Percentiles rank a stretch among this genome's conserved stretches.
These are phyloP conservation scores for Oreochromis spilurus DNA, from an alignment of 2,113 vertebrate genomes.

Conservation along the genomic window DNA sequence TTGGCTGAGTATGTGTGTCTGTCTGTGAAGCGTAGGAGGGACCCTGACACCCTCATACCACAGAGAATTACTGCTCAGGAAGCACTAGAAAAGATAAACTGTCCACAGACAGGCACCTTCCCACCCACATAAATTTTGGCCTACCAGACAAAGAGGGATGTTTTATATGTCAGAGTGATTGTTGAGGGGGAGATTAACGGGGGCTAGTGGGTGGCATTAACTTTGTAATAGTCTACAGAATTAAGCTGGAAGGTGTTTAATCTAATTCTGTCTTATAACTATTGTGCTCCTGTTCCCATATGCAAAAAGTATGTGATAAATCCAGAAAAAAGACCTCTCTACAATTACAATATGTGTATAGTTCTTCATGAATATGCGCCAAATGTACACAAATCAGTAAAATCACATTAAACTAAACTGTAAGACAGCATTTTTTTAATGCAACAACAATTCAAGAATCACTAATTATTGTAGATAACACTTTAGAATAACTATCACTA, in stretches of 20 bases:
- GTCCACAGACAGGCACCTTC: slow-evolving; percentile 27
- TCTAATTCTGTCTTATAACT: slow-evolving; percentile 5
- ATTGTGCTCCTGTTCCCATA: neutral
- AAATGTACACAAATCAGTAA: neutral
- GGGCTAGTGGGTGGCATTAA: slow-evolving; percentile 16
- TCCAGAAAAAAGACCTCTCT: neutral
- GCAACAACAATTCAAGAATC: neutral
- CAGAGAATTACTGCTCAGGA: slow-evolving; percentile 45
- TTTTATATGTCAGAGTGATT: slow-evolving; percentile 34
- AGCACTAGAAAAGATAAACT: slow-evolving; percentile 18
- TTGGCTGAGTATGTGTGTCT: neutral
- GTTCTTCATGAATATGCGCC: neutral
- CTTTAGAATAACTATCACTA: neutral
- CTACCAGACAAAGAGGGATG: slow-evolving; percentile 24
- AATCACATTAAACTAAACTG: neutral
- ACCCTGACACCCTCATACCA: neutral
- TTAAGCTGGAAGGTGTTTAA: slow-evolving; percentile 1
- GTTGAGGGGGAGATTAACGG: slow-evolving; percentile 29
- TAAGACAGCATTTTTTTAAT: neutral
- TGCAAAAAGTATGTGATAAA: neutral
- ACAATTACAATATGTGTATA: neutral
- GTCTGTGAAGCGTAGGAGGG: neutral
- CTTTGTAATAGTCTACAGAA: slow-evolving; percentile 27
- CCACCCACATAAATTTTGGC: slow-evolving; percentile 48
- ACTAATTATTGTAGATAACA: neutral